These are phyloP conservation scores for Ectemnius lituratus DNA, from an alignment of 2,888 invertebrate genomes.

Conservation along the genomic window DNA sequence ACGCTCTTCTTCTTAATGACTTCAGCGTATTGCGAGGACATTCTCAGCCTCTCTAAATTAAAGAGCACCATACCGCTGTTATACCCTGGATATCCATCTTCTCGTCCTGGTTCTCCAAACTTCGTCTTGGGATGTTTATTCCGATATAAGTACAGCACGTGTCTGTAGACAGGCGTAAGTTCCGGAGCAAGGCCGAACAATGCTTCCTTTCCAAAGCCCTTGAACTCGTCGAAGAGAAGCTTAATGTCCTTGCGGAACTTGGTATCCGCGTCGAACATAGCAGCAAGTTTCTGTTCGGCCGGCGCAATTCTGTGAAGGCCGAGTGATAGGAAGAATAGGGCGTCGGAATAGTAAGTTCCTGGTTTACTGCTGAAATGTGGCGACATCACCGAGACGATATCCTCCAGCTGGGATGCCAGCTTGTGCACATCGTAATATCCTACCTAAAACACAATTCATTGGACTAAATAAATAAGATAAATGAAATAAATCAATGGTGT, in stretches of 20 bases:
- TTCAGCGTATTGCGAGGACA: slow-evolving; percentile 81
- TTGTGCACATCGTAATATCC: slow-evolving; percentile 82
- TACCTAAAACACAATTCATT: slow-evolving; percentile 73
- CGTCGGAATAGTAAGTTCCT: slow-evolving; percentile 88
- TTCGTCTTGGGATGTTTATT: slow-evolving; percentile 81
- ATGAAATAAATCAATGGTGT: no score
- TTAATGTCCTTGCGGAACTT: slow-evolving; percentile 85
- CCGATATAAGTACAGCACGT: slow-evolving; percentile 85
- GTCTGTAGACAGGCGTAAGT: slow-evolving; percentile 88
- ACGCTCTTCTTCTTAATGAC: slow-evolving; percentile 80
- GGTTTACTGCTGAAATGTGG: slow-evolving; percentile 86
- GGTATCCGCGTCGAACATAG: slow-evolving; percentile 88
- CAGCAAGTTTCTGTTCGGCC: slow-evolving; percentile 80
- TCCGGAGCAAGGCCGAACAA: slow-evolving; percentile 87
- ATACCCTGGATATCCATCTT: slow-evolving; percentile 85
- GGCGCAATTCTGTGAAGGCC: slow-evolving; percentile 86
- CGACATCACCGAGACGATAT: slow-evolving; percentile 84
- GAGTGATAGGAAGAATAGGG: slow-evolving; percentile 88
- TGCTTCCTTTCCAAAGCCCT: slow-evolving; percentile 81
- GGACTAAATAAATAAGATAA: no score
- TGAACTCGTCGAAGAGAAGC: slow-evolving; percentile 84
- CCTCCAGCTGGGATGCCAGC: slow-evolving; percentile 81
- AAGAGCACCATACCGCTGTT: slow-evolving; percentile 90
- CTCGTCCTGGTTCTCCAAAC: slow-evolving; percentile 80
- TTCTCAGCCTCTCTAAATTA: slow-evolving; percentile 83